Evolutionary conservation across 2,888 invertebrate genomes (phyloP).

Genomic region (Hololepta plana): DNA sequence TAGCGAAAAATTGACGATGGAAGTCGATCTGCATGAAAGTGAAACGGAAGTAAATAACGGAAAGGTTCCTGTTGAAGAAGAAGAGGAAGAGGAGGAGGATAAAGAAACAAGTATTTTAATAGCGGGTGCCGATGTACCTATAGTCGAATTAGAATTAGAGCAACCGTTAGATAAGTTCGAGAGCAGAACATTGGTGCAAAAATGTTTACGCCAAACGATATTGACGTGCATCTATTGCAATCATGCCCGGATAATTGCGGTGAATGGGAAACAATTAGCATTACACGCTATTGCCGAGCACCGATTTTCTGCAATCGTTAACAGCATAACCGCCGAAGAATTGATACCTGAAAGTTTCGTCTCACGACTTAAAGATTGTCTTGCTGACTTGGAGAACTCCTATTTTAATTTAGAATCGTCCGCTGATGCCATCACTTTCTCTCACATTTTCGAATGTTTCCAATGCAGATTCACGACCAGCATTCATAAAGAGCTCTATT

Average conservation of each 20-base stretch:
- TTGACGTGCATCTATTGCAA: conserved; percentile 67
- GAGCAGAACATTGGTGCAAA: conserved; percentile 40
- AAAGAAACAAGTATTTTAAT: too few species aligned
- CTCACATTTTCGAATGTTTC: conserved; percentile 68
- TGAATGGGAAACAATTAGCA: conserved; percentile 64
- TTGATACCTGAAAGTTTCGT: conserved; percentile 53
- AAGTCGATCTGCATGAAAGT: conserved; percentile 29
- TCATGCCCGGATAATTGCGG: conserved; percentile 69
- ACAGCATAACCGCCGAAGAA: conserved; percentile 61
- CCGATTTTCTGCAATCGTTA: conserved; percentile 56
- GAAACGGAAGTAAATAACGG: conserved; percentile 17
- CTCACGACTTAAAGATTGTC: conserved; percentile 40
- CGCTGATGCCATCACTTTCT: conserved; percentile 39
- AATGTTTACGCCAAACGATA: conserved; percentile 52
- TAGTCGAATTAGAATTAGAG: conserved; percentile 53
- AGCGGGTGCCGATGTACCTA: conserved; percentile 45
- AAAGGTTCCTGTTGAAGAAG: conserved; percentile 18
- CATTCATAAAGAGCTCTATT: conserved; percentile 67
- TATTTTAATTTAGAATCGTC: conserved; percentile 58
- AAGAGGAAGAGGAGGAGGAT: conserved; percentile 10
- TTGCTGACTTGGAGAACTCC: conserved; percentile 39
- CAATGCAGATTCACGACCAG: conserved; percentile 64
- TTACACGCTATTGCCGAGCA: conserved; percentile 66
- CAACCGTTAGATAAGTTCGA: conserved; percentile 48
- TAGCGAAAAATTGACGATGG: conserved; percentile 40